Conservation (phyloP, 2,888 invertebrate genomes). For the Achlya flavicornis region DNA sequence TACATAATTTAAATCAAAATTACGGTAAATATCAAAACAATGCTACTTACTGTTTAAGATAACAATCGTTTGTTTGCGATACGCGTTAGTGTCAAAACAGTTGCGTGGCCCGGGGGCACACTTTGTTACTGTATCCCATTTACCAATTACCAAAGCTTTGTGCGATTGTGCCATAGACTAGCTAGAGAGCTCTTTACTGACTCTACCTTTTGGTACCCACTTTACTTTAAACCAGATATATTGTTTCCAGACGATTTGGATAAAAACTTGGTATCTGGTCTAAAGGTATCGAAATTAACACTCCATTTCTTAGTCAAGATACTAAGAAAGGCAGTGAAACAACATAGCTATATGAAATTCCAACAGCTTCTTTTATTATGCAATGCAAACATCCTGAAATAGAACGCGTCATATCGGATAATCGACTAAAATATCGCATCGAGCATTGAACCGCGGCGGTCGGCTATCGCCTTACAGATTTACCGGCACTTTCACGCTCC, state of each 20-base stretch:
- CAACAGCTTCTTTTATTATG: not conserved
- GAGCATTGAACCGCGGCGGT: slow-evolving; percentile 31
- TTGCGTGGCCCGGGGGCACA: slow-evolving; percentile 28
- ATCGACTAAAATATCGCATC: slow-evolving; percentile 30
- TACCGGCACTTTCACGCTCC: slow-evolving; percentile 54
- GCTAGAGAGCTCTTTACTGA: not conserved
- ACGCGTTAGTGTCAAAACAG: slow-evolving; percentile 28
- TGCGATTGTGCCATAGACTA: slow-evolving; percentile 17
- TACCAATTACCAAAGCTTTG: slow-evolving; percentile 16
- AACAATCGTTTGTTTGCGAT: slow-evolving; percentile 21
- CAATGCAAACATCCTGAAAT: not conserved
- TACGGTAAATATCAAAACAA: slow-evolving; percentile 22
- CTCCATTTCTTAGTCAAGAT: no score
- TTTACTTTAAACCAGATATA: no score
- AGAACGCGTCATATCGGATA: slow-evolving; percentile 25
- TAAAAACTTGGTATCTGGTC: no score
- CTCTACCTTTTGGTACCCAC: not conserved
- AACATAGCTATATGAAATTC: no score
- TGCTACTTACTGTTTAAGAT: slow-evolving; percentile 19
- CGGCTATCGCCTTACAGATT: slow-evolving; percentile 43
- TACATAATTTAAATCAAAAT: not conserved
- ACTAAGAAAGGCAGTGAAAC: no score
- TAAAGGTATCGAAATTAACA: no score
- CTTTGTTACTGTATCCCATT: slow-evolving; percentile 33
- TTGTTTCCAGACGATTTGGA: no score